A percentile compares a stretch with the other conserved stretches of the same genome.
These are phyloP conservation scores for Eristalis tenax DNA, from an alignment of 2,888 invertebrate genomes.

Conservation along the genomic window DNA sequence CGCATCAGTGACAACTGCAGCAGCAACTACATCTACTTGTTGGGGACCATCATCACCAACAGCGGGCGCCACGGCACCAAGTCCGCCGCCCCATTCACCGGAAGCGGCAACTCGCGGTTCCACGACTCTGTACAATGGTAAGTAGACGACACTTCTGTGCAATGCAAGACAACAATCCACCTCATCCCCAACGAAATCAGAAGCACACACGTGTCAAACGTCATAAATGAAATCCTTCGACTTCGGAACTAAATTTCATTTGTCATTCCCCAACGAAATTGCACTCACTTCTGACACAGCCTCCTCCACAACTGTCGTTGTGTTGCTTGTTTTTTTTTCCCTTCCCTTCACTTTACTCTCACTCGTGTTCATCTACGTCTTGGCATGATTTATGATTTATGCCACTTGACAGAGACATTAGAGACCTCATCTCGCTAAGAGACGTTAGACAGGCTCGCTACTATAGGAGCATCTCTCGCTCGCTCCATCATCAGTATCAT, in stretches of 20 bases:
- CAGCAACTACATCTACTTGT: constrained; percentile 82
- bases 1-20: constrained; percentile 54
- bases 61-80: constrained; percentile 89
- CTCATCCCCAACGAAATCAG: background rate
- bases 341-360: background rate
- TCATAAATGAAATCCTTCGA: constrained; percentile 42
- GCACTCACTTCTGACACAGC: background rate
- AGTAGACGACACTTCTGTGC: constrained; percentile 78
- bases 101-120: constrained; percentile 85
- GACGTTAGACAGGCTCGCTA: background rate
- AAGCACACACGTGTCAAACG: constrained; percentile 1
- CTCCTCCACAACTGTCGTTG: background rate
- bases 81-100: constrained; percentile 86
- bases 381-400: constrained; percentile 68
- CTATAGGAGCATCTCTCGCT: constrained; percentile 44
- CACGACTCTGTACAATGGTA: constrained; percentile 90
- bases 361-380: background rate
- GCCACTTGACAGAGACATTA: constrained; percentile 66
- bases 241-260: constrained; percentile 59
- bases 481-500: constrained; percentile 60
- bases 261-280: constrained; percentile 39
- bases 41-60: constrained; percentile 90
- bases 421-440: constrained; percentile 5
- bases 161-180: background rate
- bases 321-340: background rate